A percentile compares a stretch with the other conserved stretches of the same genome.
Conservation (phyloP, 2,888 invertebrate genomes). For the Pyrocoelia pectoralis region DNA sequence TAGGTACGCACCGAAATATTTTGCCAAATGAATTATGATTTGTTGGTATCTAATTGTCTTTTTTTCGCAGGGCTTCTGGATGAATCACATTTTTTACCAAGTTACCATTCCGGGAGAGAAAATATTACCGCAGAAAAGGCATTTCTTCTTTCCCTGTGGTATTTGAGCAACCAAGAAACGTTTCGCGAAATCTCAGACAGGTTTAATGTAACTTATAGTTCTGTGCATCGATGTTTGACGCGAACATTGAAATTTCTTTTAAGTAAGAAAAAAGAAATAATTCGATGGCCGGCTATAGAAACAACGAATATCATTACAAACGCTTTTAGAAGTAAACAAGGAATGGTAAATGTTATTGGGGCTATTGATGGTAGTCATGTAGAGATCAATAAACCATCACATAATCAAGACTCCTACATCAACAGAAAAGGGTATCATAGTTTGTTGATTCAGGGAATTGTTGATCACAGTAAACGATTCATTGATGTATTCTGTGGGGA, state of each 20-base stretch:
- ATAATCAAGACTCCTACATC: slow-evolving; percentile 35
- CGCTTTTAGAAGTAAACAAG: slow-evolving; percentile 17
- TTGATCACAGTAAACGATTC: slow-evolving; percentile 43
- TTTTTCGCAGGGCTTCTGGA: no score
- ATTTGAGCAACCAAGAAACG: slow-evolving; percentile 13
- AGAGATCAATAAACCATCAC: slow-evolving; percentile 32
- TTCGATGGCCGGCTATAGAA: slow-evolving; percentile 7
- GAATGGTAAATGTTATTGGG: slow-evolving; percentile 36
- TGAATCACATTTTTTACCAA: no score
- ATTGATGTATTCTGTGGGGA: slow-evolving; percentile 43
- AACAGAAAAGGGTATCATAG: slow-evolving; percentile 39
- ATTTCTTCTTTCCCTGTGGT: slow-evolving; percentile 6
- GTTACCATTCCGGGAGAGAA: no score
- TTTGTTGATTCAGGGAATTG: slow-evolving; percentile 44
- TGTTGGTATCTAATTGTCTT: no score
- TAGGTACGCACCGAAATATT: no score
- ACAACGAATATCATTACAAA: slow-evolving; percentile 11
- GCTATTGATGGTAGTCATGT: slow-evolving; percentile 41
- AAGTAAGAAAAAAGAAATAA: not conserved
- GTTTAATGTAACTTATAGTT: slow-evolving; percentile 16
- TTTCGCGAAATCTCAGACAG: slow-evolving; percentile 13
- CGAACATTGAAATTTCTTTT: slow-evolving; percentile 8
- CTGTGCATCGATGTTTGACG: slow-evolving; percentile 5
- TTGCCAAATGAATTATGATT: no score
- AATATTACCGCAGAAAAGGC: slow-evolving; percentile 17